Evolutionary conservation across 2,113 vertebrate species (phyloP), one percentile per base, ranked within the genome.

Genomic region (Narcine bancroftii): DNA sequence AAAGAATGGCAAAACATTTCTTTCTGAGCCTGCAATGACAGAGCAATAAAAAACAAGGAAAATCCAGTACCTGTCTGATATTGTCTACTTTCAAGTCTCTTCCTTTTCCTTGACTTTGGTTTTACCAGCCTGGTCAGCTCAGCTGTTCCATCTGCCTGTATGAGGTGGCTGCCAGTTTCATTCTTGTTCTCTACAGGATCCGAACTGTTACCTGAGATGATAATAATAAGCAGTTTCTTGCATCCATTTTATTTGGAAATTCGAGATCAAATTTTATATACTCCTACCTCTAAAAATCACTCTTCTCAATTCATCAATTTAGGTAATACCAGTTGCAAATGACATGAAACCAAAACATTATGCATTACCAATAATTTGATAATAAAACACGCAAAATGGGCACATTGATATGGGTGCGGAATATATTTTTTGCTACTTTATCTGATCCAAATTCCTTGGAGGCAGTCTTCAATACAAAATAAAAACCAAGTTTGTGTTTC

Each of bases 131-230:
- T 98, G 92, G 97, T 97, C 2, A 97, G 96, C 11, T 96, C 96
- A 91, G 97, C 97, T 42, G 98, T 98, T 94, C 99, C 98, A 93
- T 99, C 98, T 92, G 99, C 98, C 96, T 98, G 99, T 94, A 99
- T 96, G 94, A 99, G 96, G 36, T 98, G 97, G 94, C 98, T 99
- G 92, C 97, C 98, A 87, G 98, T 98, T 93, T 98, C 99, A 92
- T 99, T 99, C 92, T 98, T 96, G 95, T 98, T 98, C 94, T 98
- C 99, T 92, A 98, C 97, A 93, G 97, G 96, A 94, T 99, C 98
- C 0, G 96, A 96, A 73, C 97, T 98, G 45, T 96, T 97, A 95
- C 97, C 97, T 98, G 94, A 93, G 91, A 89, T 85, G 0, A 94
- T 50, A 76, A 53, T n/a, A 76, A 92, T 21, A 15, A 69, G 42